Evolutionary conservation across 2,113 vertebrate species (phyloP), one percentile per base, ranked within the genome.

Genomic region (Eublepharis macularius): DNA sequence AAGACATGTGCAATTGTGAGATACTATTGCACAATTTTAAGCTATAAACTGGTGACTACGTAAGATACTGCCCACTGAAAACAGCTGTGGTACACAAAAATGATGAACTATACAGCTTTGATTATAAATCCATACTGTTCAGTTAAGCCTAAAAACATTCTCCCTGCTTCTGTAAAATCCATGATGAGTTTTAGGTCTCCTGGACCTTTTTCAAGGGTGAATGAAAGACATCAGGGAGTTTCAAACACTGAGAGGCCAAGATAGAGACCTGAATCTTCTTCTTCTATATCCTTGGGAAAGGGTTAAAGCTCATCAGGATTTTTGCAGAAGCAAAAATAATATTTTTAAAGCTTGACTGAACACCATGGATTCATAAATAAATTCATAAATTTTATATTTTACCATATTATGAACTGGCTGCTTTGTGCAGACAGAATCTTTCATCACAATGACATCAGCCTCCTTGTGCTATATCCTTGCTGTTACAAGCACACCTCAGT

Each of bases 11-110:
- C 43, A 43, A 74, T 19, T 63, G 68, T 49, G 45, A 65, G 12
- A 16, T 49, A 47, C 57, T 83, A 13, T 49, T 51, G 21, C n/a
- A 76, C 54, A 16, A 69, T n/a, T 75, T 80, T 32, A 86, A 76
- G 13, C 34, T 39, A 1, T 16, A 34, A 2, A 81, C 29, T 45
- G 79, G 24, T 21, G 34, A 13, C 39, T 87, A 39, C 70, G 88
- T 82, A 72, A 87, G 41, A 83, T 87, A 49, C 51, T 39, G 19
- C 19, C 69, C 34, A 32, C 19, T 34, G 47, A 76, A 79, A 79
- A 63, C 36, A 60, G 16, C 51, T 12, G 49, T 26, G 9, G 75
- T 11, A 54, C 13, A 47, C 41, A 68, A 66, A 80, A n/a, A 63
- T 68, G 79, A 34, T 34, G 65, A 49, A 65, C 63, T 43, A 66